Percentiles rank a stretch among this genome's conserved stretches.
phyloP scores from a whole-genome alignment of 2,888 invertebrate species.

The Pachliopta kotzebuea region DNA sequence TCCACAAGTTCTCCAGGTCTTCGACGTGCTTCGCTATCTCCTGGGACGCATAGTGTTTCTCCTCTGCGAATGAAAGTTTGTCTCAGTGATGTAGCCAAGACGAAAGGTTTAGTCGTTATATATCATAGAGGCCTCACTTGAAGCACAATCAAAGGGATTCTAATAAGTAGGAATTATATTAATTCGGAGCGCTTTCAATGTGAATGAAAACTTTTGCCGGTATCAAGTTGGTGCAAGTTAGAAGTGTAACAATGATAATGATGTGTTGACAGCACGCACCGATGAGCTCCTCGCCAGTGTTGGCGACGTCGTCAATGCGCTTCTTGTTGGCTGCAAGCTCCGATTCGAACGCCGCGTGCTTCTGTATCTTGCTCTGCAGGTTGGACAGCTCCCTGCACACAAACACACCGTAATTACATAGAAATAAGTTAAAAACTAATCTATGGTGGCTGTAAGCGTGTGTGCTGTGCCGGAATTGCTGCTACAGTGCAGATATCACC shows the following conservation, averaged over 20 bases:
- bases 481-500: too few species aligned
- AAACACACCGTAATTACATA: background rate
- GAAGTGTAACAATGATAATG: background rate
- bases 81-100: too few species aligned
- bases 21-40: constrained; percentile 92
- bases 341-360: constrained; percentile 97
- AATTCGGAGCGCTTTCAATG: too few species aligned
- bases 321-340: constrained; percentile 95
- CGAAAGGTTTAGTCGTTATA: background rate
- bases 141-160: too few species aligned
- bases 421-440: background rate
- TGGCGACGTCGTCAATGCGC: constrained; percentile 90
- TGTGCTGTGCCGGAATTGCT: too few species aligned
- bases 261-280: constrained; percentile 42
- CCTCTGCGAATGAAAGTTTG: constrained; percentile 62
- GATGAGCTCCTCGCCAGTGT: constrained; percentile 88
- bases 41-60: constrained; percentile 92
- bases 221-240: background rate
- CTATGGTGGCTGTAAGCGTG: too few species aligned
- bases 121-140: too few species aligned
- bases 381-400: constrained; percentile 91
- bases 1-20: constrained; percentile 93
- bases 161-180: too few species aligned
- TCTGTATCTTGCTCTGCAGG: constrained; percentile 97
- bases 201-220: too few species aligned